Percentiles rank a stretch among this genome's conserved stretches.
phyloP scores from a whole-genome alignment of 1,140 invertebrate genomes.

The Drosophila sproati region DNA sequence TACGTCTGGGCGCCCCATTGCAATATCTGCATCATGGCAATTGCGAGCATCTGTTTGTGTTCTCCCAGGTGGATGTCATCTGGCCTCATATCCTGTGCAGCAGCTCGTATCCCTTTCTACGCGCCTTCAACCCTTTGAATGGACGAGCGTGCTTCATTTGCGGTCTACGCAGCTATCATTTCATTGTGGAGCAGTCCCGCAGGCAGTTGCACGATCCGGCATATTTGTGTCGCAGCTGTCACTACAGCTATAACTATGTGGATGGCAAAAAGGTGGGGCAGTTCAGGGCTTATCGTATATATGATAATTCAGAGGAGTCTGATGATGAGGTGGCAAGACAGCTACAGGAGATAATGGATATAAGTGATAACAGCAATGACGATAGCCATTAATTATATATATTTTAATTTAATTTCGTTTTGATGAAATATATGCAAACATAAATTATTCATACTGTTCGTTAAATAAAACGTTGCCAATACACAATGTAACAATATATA shows the following conservation, averaged over 20 bases:
- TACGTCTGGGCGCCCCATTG: slow-evolving; percentile 90
- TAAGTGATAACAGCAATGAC: slow-evolving; percentile 11
- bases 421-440: slow-evolving; percentile 70
- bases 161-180: slow-evolving; percentile 85
- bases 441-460: slow-evolving; percentile 39
- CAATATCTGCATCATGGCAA: slow-evolving; percentile 95
- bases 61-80: slow-evolving; percentile 89
- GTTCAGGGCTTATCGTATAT: slow-evolving; percentile 86
- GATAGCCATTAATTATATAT: background rate
- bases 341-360: slow-evolving; percentile 2
- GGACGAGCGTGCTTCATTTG: slow-evolving; percentile 86
- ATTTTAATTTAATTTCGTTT: slow-evolving; percentile 34
- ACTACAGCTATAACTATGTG: slow-evolving; percentile 88
- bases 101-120: slow-evolving; percentile 85
- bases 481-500: slow-evolving; percentile 71
- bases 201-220: slow-evolving; percentile 88
- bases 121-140: slow-evolving; percentile 82
- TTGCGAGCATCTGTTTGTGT: slow-evolving; percentile 94
- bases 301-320: slow-evolving; percentile 28
- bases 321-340: slow-evolving; percentile 2
- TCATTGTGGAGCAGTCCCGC: slow-evolving; percentile 87
- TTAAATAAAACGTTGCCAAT: slow-evolving; percentile 61
- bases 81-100: slow-evolving; percentile 41
- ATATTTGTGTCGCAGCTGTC: slow-evolving; percentile 88
- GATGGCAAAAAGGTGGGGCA: slow-evolving; percentile 86